Evolutionary conservation across 2,113 vertebrate genomes (phyloP).

Genomic region (Gambusia holbrooki): DNA sequence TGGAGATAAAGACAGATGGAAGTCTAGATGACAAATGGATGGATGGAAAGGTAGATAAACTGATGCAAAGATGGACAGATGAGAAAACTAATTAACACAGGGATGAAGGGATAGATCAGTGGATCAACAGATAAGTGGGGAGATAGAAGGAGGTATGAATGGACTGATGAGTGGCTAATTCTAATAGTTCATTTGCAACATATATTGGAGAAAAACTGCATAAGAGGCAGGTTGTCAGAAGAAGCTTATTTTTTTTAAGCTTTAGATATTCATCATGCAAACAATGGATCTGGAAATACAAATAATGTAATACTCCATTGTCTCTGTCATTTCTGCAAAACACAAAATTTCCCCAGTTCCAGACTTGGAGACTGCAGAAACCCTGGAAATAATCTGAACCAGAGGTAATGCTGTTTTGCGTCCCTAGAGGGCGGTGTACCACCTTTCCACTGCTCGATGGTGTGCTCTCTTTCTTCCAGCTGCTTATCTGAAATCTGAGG

Average conservation of each 20-base stretch:
- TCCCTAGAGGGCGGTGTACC: constrained; percentile 62
- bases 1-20: no score
- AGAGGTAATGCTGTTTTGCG: constrained; percentile 9
- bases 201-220: neutral
- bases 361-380: neutral
- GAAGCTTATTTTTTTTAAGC: neutral
- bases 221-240: neutral
- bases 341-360: neutral
- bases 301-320: neutral
- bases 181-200: neutral
- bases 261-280: no score
- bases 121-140: neutral
- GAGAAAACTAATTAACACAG: neutral
- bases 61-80: no score
- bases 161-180: no score
- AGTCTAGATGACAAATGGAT: no score
- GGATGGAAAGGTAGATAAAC: no score
- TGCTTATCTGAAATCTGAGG: constrained; percentile 97
- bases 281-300: neutral
- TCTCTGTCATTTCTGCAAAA: neutral
- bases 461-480: constrained; percentile 95
- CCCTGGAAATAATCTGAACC: neutral
- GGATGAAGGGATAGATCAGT: neutral
- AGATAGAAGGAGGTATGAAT: no score
- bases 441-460: constrained; percentile 99